These are phyloP conservation scores for Indicator maculatus DNA, from an alignment of 2,113 vertebrate species.

Conservation along the genomic window DNA sequence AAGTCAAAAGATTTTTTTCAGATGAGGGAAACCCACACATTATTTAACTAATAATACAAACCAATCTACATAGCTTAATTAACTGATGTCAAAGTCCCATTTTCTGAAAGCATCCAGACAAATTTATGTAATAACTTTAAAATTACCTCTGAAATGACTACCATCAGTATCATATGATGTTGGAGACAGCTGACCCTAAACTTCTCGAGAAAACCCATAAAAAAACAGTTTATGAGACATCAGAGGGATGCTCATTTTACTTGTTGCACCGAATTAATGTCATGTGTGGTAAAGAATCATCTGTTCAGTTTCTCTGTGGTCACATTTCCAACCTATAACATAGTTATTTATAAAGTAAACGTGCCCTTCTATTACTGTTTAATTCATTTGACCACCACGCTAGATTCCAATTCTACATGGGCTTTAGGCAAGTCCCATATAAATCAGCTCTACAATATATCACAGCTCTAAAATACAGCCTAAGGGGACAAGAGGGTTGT, in stretches of 20 bases:
- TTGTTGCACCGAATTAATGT: slow-evolving; percentile 26
- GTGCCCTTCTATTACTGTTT: neutral
- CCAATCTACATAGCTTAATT: neutral
- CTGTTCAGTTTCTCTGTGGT: neutral
- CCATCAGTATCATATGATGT: neutral
- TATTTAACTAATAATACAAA: neutral
- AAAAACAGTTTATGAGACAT: neutral
- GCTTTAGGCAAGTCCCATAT: neutral
- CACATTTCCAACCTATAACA: neutral
- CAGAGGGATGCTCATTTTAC: neutral
- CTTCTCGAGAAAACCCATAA: neutral
- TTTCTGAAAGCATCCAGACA: neutral
- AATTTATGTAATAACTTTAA: neutral
- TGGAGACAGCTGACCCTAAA: neutral
- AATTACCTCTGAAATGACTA: neutral
- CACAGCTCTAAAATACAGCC: neutral
- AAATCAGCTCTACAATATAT: neutral
- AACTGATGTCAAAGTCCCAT: neutral
- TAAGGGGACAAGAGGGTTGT: neutral
- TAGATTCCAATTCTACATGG: neutral
- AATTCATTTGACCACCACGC: neutral
- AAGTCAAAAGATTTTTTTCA: neutral
- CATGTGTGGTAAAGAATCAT: neutral
- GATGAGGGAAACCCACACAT: neutral
- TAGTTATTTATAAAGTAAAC: neutral